A percentile compares a stretch with the other conserved stretches of the same genome.
phyloP scores from a whole-genome alignment of 1,140 invertebrate genomes.

The Lasioglossum baleicum region DNA sequence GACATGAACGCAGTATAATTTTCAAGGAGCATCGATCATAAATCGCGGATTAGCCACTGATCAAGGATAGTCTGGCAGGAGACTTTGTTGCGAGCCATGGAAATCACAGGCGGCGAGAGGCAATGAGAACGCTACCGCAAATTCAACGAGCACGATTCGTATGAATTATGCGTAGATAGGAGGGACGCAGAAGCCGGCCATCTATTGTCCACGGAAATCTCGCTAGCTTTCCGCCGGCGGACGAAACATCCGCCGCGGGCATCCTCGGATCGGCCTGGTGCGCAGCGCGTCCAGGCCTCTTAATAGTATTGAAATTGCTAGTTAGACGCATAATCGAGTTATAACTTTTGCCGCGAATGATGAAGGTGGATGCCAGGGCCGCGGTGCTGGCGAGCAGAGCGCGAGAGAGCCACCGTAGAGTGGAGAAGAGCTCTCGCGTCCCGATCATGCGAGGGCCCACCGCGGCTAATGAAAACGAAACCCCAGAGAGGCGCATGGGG shows the following conservation, averaged over 20 bases:
- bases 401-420: too few relatives aligned
- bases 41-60: neutral
- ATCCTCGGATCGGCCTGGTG: neutral
- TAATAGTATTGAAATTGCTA: constrained; percentile 77
- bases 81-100: neutral
- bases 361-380: constrained; percentile 62
- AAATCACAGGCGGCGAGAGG: constrained; percentile 15
- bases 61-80: neutral
- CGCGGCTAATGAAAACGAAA: constrained; percentile 61
- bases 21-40: too few relatives aligned
- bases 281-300: constrained; percentile 46
- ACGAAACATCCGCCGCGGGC: constrained; percentile 58
- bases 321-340: constrained; percentile 77
- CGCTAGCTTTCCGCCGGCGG: constrained; percentile 48
- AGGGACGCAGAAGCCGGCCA: constrained; percentile 30
- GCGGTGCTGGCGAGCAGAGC: neutral
- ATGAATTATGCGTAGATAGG: constrained; percentile 54
- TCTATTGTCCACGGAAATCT: constrained; percentile 53
- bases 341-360: constrained; percentile 73
- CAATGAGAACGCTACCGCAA: constrained; percentile 22
- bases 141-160: constrained; percentile 51
- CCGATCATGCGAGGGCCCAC: constrained; percentile 38
- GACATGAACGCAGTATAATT: too few relatives aligned
- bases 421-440: neutral
- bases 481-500: constrained; percentile 13